Base-by-base conservation (phyloP, 2,888 invertebrate species). In the Trissoscelio sp. region DNA sequence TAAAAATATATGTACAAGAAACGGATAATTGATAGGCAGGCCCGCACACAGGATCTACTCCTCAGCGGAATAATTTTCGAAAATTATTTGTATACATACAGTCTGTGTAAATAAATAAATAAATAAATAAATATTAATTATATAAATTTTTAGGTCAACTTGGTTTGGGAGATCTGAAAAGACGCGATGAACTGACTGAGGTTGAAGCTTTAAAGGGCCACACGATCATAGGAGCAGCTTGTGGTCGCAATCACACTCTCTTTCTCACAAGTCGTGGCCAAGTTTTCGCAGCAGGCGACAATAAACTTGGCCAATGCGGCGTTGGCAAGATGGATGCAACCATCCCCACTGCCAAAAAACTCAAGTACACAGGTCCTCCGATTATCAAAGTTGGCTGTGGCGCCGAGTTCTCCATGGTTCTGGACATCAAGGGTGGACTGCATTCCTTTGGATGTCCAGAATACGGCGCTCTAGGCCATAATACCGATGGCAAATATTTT, bases 401-500 rank as follows among this genome's bases (percentile, higher is more conserved):
- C 0, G 97, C 96, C 0, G 98, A 98, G 85, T 98, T 98, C 92
- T 97, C 97, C 4, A 95, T 97, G 92, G 96, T 98, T 64, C 92
- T 98, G 55, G 98, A 98, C 91, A 95, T 96, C 83, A 96, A 96
- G 87, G 98, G 98, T 2, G 95, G 95, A 72, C 92, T 98, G 58
- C 97, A 97, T 90, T 96, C 97, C 0, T 98, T 98, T 89, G 98
- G 98, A 0, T 93, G 96, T 86, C 98, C 98, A 0, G 98, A 98
- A 88, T 97, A 96, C 89, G 98, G 98, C 0, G 98, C 97, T 87
- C 91, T 98, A 55, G 97, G 98, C 20, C 98, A 98, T 91, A 98
- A 98, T 91, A 97, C 97, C 0, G 98, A 98, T 91, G 98, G 98
- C 18, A 97, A 98, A 91, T 98, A 97, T 91, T 98, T 98, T 92